phyloP scores from a whole-genome alignment of 2,888 invertebrate species.

The Eupsilia transversa region DNA sequence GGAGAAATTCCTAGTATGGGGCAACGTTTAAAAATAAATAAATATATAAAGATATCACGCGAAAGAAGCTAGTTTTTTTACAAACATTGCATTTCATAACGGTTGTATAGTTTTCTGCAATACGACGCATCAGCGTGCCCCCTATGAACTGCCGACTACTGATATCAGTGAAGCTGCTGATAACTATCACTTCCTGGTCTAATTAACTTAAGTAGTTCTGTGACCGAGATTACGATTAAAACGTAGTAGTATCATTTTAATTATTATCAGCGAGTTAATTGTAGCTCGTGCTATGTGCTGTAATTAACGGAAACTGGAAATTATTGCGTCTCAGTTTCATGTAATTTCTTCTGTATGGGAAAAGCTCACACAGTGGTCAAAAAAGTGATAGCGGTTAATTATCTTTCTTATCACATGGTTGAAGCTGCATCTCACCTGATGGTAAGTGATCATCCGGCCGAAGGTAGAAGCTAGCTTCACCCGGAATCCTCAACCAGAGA shows the following conservation, averaged over 20 bases:
- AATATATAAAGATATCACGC: too few relatives aligned
- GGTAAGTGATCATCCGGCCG: too few relatives aligned
- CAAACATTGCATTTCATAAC: background rate
- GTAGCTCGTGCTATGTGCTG: slow-evolving; percentile 39
- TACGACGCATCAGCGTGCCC: slow-evolving; percentile 40
- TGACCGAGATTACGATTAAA: slow-evolving; percentile 36
- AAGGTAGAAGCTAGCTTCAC: too few relatives aligned
- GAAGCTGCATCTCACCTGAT: too few relatives aligned
- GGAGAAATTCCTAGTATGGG: too few relatives aligned
- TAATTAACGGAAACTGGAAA: background rate
- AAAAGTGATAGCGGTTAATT: background rate
- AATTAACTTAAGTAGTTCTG: slow-evolving; percentile 20
- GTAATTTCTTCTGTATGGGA: background rate
- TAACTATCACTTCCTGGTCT: slow-evolving; percentile 35
- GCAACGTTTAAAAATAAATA: too few relatives aligned
- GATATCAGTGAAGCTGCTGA: slow-evolving; percentile 26
- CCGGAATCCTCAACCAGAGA: too few relatives aligned
- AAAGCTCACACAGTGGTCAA: background rate
- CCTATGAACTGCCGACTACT: slow-evolving; percentile 25
- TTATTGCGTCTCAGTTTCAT: background rate
- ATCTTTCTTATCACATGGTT: too few relatives aligned
- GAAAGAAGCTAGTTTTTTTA: too few relatives aligned
- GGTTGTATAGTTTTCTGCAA: background rate
- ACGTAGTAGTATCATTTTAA: slow-evolving; percentile 33
- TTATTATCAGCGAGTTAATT: slow-evolving; percentile 32